Conservation (phyloP, 2,113 vertebrate genomes). For the Amphiprion ocellaris region DNA sequence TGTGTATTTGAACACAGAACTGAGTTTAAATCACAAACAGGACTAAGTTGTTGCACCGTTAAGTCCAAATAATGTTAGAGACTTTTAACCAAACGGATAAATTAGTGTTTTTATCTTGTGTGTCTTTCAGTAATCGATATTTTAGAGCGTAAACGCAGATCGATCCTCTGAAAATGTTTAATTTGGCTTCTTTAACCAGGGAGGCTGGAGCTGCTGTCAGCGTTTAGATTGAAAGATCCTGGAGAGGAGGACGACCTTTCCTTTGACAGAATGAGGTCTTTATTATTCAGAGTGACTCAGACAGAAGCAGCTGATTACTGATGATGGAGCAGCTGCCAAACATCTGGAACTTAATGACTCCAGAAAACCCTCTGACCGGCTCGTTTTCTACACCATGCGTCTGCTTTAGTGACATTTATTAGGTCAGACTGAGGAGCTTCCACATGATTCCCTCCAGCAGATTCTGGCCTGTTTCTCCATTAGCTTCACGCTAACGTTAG, state of each 20-base stretch:
- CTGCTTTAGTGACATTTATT: neutral
- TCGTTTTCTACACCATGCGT: neutral
- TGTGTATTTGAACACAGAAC: too few relatives aligned
- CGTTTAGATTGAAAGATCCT: conserved; percentile 10
- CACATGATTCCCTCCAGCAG: neutral
- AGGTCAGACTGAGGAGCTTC: neutral
- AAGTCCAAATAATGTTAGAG: too few relatives aligned
- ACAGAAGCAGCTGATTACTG: conserved; percentile 20
- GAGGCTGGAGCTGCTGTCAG: neutral
- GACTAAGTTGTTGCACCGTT: too few relatives aligned
- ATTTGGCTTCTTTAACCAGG: neutral
- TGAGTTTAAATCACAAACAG: too few relatives aligned
- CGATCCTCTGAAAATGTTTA: too few relatives aligned
- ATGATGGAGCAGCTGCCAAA: conserved; percentile 7
- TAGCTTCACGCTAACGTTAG: neutral
- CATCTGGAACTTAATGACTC: neutral
- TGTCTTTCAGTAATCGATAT: too few relatives aligned
- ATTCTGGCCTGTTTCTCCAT: neutral
- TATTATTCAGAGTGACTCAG: conserved; percentile 23
- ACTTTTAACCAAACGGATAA: too few relatives aligned
- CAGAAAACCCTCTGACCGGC: neutral
- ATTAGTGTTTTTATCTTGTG: too few relatives aligned
- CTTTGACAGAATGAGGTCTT: conserved; percentile 39
- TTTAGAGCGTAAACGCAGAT: too few relatives aligned
- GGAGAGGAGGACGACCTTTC: conserved; percentile 43